These are phyloP conservation scores for Intellagama lesueurii DNA, from an alignment of 2,797 vertebrate genomes.

Conservation along the genomic window DNA sequence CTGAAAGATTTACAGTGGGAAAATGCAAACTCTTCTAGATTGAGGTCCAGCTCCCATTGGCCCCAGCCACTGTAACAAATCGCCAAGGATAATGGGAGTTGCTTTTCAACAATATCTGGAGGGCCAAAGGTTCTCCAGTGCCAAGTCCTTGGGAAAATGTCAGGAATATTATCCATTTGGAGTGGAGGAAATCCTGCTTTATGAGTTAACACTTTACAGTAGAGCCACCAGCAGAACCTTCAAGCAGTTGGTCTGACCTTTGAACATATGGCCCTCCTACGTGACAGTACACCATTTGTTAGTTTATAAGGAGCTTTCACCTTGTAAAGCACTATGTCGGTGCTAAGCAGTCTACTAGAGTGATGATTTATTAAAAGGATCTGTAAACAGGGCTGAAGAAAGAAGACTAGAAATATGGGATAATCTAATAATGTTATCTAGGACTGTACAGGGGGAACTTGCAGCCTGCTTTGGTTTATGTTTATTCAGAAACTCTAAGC, in stretches of 20 bases:
- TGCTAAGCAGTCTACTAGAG: not conserved
- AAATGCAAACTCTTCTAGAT: not conserved
- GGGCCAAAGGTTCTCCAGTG: not conserved
- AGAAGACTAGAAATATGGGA: not conserved
- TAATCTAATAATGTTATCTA: conserved; percentile 1
- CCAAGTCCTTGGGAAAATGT: not conserved
- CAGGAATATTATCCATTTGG: not conserved
- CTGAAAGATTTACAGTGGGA: not conserved
- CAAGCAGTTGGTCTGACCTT: conserved; percentile 13
- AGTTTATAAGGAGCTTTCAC: conserved; percentile 16
- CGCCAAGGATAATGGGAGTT: not conserved
- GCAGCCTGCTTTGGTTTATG: not conserved
- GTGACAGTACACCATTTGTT: not conserved
- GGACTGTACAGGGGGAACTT: not conserved
- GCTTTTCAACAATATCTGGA: not conserved
- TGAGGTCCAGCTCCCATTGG: not conserved
- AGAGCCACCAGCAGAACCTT: not conserved
- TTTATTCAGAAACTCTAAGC: not conserved
- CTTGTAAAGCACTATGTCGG: not conserved
- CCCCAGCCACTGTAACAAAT: not conserved
- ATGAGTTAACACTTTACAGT: not conserved
- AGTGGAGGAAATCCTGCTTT: not conserved
- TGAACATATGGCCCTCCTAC: conserved; percentile 9
- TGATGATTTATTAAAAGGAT: conserved; percentile 16
- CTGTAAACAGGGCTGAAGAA: not conserved